Conservation (phyloP, 1,140 invertebrate genomes). For the Platyscapa corneri region DNA sequence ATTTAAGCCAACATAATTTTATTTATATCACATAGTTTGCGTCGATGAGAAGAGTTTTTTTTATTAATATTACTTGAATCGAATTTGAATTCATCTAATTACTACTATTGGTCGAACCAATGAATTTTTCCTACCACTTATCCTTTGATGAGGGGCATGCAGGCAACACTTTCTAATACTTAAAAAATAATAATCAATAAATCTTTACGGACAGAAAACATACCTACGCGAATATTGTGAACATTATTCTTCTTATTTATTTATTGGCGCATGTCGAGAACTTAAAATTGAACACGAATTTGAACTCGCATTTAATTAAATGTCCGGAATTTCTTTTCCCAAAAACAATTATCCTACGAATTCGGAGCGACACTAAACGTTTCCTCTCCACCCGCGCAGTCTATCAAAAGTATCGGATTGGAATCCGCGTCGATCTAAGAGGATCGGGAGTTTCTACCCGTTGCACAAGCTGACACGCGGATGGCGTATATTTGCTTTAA, state of each 20-base stretch:
- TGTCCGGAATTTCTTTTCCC: no score
- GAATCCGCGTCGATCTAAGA: background rate
- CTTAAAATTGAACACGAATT: no score
- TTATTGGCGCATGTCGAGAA: background rate
- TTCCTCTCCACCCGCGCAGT: background rate
- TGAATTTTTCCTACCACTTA: background rate
- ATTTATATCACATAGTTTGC: no score
- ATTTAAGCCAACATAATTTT: no score
- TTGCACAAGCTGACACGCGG: background rate
- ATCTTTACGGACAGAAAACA: background rate
- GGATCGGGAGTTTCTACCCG: background rate
- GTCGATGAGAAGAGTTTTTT: no score
- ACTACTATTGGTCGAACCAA: no score
- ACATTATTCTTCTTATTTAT: background rate
- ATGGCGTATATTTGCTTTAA: constrained; percentile 11
- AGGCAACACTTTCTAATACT: background rate
- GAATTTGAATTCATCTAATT: no score
- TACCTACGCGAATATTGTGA: background rate
- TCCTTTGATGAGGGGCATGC: background rate
- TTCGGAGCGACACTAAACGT: background rate
- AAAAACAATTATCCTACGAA: background rate
- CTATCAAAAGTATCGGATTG: background rate
- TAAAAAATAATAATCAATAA: background rate
- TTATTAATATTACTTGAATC: no score
- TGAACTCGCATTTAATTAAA: no score